These are phyloP conservation scores for Amphimedon queenslandica DNA, from an alignment of 37 sponge, comb jelly and placozoan species.

Conservation along the genomic window DNA sequence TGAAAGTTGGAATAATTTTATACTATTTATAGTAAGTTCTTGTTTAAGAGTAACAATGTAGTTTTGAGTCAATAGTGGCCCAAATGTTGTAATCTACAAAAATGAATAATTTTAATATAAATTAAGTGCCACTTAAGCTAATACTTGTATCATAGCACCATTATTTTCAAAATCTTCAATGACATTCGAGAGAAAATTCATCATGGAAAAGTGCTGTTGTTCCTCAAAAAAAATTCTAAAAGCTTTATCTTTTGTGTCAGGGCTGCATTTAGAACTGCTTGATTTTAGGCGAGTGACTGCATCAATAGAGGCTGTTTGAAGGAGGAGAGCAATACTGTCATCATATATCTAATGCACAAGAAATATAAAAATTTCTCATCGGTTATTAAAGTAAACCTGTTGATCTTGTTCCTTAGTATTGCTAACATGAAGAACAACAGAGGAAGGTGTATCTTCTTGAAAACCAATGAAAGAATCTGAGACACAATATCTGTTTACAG, in stretches of 20 bases:
- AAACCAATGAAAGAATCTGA: conserved; percentile 23
- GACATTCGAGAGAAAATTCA: conserved; percentile 14
- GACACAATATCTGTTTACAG: not conserved
- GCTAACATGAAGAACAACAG: conserved; percentile 22
- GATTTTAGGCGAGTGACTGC: conserved; percentile 46
- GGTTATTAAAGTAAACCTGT: no score
- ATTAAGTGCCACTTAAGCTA: not conserved
- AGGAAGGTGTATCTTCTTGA: conserved; percentile 10
- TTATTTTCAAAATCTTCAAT: not conserved
- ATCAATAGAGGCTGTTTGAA: conserved; percentile 61
- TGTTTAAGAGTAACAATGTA: conserved; percentile 4
- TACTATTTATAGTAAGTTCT: not conserved
- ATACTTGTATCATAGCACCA: not conserved
- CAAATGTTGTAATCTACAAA: conserved; percentile 79
- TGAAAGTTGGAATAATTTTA: conserved; percentile 30
- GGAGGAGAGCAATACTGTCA: conserved; percentile 29
- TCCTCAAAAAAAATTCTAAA: conserved; percentile 20
- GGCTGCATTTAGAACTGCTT: not conserved
- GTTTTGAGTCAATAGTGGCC: conserved; percentile 45
- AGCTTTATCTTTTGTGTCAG: not conserved
- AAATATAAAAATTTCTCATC: no score
- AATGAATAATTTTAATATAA: not conserved
- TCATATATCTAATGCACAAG: no score
- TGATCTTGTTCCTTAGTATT: no score
- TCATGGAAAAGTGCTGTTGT: conserved; percentile 48